A percentile compares a stretch with the other conserved stretches of the same genome.
phyloP scores from a whole-genome alignment of 1,140 invertebrate species.

The Melanaphis sacchari region DNA sequence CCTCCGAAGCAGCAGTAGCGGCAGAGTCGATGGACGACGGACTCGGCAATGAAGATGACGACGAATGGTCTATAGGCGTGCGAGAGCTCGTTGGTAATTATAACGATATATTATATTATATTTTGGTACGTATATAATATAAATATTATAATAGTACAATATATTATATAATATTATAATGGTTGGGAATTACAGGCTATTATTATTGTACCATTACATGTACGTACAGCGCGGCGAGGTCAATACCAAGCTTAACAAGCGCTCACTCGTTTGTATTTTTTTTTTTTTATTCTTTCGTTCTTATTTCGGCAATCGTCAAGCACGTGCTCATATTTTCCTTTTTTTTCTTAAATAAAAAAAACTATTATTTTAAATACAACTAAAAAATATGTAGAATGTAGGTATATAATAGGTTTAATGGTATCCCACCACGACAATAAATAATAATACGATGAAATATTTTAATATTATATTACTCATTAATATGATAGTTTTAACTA shows the following conservation, averaged over 20 bases:
- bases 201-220: neutral
- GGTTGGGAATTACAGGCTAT: neutral
- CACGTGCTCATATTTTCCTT: neutral
- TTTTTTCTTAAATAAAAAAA: neutral
- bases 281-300: neutral
- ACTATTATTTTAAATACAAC: neutral
- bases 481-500: neutral
- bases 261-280: too few relatives aligned
- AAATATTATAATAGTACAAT: neutral
- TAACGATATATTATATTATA: neutral
- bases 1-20: neutral
- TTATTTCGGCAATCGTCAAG: neutral
- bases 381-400: neutral
- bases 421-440: neutral
- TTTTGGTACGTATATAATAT: neutral
- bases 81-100: neutral
- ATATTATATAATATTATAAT: neutral
- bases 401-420: too few relatives aligned
- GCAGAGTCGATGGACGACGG: too few relatives aligned
- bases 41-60: neutral
- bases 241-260: slow-evolving; percentile 22
- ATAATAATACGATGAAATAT: neutral
- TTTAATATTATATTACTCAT: neutral
- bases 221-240: neutral
- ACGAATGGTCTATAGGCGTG: neutral